Conservation (phyloP, 2,888 invertebrate species). For the Drosophila robusta region DNA sequence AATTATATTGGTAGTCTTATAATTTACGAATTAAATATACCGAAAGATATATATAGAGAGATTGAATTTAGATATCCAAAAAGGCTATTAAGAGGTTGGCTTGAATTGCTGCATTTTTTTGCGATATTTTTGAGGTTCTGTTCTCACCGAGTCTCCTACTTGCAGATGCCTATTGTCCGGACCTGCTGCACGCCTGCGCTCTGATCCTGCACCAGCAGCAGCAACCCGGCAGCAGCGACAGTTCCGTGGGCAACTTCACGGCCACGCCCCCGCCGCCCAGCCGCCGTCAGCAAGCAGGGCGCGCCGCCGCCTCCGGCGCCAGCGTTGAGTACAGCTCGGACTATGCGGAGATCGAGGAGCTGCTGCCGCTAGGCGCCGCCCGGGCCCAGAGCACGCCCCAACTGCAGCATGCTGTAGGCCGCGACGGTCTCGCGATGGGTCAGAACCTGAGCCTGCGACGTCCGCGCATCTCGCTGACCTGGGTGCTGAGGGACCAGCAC, state of each 20-base stretch:
- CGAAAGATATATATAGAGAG: no score
- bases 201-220: conserved; percentile 81
- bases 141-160: neutral
- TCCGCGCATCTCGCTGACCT: conserved; percentile 90
- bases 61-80: no score
- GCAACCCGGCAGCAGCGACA: conserved; percentile 75
- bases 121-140: no score
- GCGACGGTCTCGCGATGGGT: conserved; percentile 85
- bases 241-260: conserved; percentile 81
- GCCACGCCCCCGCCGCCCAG: conserved; percentile 63
- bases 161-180: conserved; percentile 84
- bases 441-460: conserved; percentile 86
- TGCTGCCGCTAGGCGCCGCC: conserved; percentile 59
- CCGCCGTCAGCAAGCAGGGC: neutral
- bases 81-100: no score
- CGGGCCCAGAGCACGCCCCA: conserved; percentile 75
- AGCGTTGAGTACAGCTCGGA: conserved; percentile 76
- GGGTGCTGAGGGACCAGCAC: conserved; percentile 90
- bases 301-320: neutral
- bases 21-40: no score
- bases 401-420: conserved; percentile 68
- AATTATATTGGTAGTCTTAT: no score
- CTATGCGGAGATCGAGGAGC: conserved; percentile 83
- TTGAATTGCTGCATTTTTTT: no score
- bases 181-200: conserved; percentile 83